Base-by-base conservation (phyloP, 2,797 vertebrate genomes). In the Lithobates sylvaticus region DNA sequence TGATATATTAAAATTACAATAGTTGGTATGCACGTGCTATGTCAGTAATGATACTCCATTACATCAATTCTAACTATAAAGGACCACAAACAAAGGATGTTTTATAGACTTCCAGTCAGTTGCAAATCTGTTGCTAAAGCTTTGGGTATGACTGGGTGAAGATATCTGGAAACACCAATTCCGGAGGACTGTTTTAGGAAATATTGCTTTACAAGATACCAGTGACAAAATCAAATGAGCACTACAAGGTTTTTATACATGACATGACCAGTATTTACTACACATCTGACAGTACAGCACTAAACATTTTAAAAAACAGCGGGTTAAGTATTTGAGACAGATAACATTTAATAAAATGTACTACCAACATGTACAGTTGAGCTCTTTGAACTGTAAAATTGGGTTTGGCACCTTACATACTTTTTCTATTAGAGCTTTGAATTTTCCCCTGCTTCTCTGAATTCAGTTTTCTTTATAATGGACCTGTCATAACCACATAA, bases 371-470 rank as follows among this genome's bases (percentile, higher is more conserved):
- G 65, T 36, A 44, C 67, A 54, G 21, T 44, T 36, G 27, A 54
- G 29, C 50, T 54, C 44, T 39, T 54, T 68, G 67, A 80, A 26
- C 65, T 80, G 78, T 70, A 54, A 80, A 80, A 80, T 80, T 80
- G 2, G 67, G 42, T 80, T 80, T 80, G 78, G 67, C 78, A 70
- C 47, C 44, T 70, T 80, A 80, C 78, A 80, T 54, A 70, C 67
- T 70, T 80, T 80, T 70, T 80, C 67, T 70, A 80, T 80, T 80
- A 80, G 21, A 54, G 78, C 42, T 70, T 70, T 80, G 23, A 54
- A 71, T n/a, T 80, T 70, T 54, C 54, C n/a, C 2, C 42, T 32
- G 27, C 78, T 23, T 54, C 29, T 36, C 26, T 80, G 29, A 80
- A 80, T 70, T n/a, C 10, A n/a, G 44, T 34, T 80, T 80, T 54